Conservation (phyloP, 2,888 invertebrate genomes). For the Craniophora ligustri region DNA sequence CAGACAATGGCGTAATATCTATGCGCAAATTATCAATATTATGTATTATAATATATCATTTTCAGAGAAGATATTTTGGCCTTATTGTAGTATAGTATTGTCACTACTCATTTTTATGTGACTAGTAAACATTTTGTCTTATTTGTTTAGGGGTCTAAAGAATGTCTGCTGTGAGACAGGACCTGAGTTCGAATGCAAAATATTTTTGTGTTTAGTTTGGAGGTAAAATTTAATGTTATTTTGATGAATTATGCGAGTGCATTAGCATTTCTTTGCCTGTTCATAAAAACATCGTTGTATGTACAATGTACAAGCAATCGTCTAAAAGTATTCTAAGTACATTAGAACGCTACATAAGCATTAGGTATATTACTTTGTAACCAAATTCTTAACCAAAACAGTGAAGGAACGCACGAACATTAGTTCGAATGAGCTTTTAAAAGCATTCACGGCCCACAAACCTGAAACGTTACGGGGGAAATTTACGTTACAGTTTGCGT, state of each 20-base stretch:
- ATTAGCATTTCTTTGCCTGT: no score
- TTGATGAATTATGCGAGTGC: no score
- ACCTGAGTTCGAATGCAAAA: no score
- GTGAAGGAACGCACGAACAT: slow-evolving; percentile 7
- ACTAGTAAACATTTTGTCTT: no score
- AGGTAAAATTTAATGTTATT: no score
- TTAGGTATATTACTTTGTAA: no score
- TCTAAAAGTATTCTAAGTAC: not conserved
- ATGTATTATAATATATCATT: not conserved
- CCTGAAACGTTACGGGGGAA: slow-evolving; percentile 3
- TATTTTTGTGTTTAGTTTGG: no score
- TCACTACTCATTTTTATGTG: not conserved
- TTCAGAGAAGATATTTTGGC: not conserved
- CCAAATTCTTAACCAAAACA: not conserved
- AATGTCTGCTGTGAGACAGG: no score
- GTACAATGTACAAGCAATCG: no score
- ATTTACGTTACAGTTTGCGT: slow-evolving; percentile 29
- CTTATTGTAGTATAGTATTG: not conserved
- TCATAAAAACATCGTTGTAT: no score
- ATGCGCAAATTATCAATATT: not conserved
- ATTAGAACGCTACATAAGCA: not conserved
- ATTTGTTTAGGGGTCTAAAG: no score
- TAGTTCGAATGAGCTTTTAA: slow-evolving; percentile 6
- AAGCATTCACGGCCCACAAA: slow-evolving; percentile 32
- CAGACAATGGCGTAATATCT: not conserved